Evolutionary conservation across 2,113 vertebrate genomes (phyloP).

Genomic region (Condylura cristata): DNA sequence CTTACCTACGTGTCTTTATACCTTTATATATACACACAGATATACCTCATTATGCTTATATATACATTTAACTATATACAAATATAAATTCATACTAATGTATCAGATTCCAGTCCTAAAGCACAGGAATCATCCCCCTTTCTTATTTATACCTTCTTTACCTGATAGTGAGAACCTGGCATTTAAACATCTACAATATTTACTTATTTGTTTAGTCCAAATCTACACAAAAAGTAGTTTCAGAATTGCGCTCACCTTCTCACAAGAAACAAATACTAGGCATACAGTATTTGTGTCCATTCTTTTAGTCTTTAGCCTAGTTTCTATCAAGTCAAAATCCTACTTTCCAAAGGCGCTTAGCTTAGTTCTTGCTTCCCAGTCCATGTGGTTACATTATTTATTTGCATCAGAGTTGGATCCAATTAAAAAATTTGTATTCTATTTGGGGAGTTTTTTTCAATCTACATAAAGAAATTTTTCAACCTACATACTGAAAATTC

Average conservation of each 20-base stretch:
- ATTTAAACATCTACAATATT: neutral
- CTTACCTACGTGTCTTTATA: neutral
- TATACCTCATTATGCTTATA: too few species aligned
- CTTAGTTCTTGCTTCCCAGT: neutral
- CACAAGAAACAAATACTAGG: neutral
- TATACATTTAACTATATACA: too few species aligned
- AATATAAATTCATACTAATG: neutral
- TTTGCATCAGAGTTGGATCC: neutral
- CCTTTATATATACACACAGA: too few species aligned
- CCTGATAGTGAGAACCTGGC: neutral
- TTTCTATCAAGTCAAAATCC: neutral
- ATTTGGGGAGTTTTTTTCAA: neutral
- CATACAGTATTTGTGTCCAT: fast-evolving
- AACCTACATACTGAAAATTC: too few species aligned
- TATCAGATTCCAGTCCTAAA: neutral
- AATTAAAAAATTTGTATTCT: neutral
- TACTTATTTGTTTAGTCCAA: neutral
- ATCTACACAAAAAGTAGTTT: neutral
- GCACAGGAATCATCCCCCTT: neutral
- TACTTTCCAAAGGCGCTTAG: neutral
- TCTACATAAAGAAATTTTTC: too few species aligned
- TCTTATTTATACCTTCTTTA: neutral
- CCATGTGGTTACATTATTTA: neutral
- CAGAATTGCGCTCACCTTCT: neutral
- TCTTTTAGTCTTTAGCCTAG: neutral